Percentiles rank a stretch among this genome's conserved stretches.
Evolutionary conservation across 2,113 vertebrate species (phyloP).

Genomic region (Callipepla squamata): DNA sequence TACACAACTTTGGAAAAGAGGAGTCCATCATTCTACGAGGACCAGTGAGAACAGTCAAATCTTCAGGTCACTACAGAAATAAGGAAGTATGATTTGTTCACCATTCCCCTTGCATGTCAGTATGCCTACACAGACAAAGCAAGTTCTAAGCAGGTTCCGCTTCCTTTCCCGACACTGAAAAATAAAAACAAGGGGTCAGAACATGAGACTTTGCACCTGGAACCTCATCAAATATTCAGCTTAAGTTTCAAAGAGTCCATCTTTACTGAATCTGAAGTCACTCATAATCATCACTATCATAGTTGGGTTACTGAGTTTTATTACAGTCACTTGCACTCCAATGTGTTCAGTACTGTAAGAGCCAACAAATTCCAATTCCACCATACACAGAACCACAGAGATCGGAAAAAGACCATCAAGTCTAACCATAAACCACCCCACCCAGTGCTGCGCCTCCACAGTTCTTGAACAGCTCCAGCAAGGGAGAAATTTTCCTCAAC

Average conservation of each 20-base stretch:
- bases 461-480: no score
- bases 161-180: background rate
- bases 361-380: background rate
- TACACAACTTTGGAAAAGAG: background rate
- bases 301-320: no score
- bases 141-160: background rate
- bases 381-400: background rate
- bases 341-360: fast-evolving
- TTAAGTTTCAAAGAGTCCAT: background rate
- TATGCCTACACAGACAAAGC: background rate
- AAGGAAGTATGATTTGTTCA: background rate
- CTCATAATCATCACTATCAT: background rate
- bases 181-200: background rate
- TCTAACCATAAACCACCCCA: no score
- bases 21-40: background rate
- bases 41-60: background rate
- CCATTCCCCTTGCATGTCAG: background rate
- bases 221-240: background rate
- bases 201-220: background rate
- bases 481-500: no score
- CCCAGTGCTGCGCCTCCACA: no score
- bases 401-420: no score
- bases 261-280: background rate
- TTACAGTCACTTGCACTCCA: background rate
- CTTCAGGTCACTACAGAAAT: background rate